Base-by-base conservation (phyloP, 92 coral and sea anemone genomes). In the Palythoa grandis region DNA sequence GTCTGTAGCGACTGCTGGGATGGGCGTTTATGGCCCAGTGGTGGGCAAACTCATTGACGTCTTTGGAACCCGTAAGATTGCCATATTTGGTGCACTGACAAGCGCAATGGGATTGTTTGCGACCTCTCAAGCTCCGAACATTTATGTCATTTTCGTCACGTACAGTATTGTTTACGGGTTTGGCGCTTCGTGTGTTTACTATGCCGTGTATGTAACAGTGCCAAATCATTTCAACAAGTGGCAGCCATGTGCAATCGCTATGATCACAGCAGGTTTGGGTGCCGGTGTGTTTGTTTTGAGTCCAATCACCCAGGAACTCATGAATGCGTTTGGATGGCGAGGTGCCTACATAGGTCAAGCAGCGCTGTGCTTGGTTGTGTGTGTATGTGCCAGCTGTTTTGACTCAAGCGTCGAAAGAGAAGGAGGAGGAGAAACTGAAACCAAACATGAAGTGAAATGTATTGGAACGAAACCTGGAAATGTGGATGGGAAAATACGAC, bases 231-330 rank as follows among this genome's bases (percentile, higher is more conserved):
- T 92, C 65, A 71, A 35, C 17, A 88, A 82, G 52, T 84, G 90
- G 87, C 86, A 82, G 69, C 76, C 91, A 9, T 25, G 85, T 4
- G 92, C 89, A 17, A 63, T 88, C 60, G 95, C 90, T 2, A 52
- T 90, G 11, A 74, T 90, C 12, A 84, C 93, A 17, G 78, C 86
- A 25, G 93, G 93, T 47, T 93, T 93, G 7, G 93, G 89, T 4
- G 91, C 91, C 5, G 95, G 95, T 0, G 65, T 90, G 47, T 86
- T 92, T 60, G 16, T 92, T 11, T 87, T 92, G 90, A 88, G 91
- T 78, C 93, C 93, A 1, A 57, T 90, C 20, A 83, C 86, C 1
- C 91, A 90, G 43, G 76, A 66, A 19, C 40, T 90, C 24, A 66
- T 90, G 58, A 90, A 88, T 6, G 70, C 50, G 39, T 82, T 82